phyloP scores from a whole-genome alignment of 1,140 invertebrate genomes.

The Calosoma granatense region DNA sequence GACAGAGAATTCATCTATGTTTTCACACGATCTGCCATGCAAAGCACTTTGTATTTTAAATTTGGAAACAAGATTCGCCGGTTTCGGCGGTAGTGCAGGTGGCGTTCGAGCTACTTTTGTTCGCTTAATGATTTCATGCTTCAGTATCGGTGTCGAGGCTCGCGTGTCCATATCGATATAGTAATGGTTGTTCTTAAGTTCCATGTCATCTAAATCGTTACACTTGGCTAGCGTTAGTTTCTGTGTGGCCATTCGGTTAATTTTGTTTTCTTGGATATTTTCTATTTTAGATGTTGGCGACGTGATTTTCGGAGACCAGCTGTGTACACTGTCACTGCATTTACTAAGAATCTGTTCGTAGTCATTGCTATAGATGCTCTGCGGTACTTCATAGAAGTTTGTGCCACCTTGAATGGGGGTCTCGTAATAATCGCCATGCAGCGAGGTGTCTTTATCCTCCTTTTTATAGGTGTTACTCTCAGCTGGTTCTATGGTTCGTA shows the following conservation, averaged over 20 bases:
- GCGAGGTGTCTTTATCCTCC: conserved; percentile 8
- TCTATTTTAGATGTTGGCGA: conserved; percentile 12
- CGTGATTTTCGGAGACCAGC: not conserved
- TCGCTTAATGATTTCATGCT: conserved; percentile 36
- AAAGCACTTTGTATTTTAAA: conserved; percentile 36
- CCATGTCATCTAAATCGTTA: conserved; percentile 44
- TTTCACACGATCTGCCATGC: conserved; percentile 15
- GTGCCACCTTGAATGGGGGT: conserved; percentile 31
- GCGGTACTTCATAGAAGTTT: conserved; percentile 42
- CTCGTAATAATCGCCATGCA: conserved; percentile 29
- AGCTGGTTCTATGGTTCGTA: not conserved
- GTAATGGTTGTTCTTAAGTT: conserved; percentile 28
- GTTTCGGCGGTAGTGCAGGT: conserved; percentile 58
- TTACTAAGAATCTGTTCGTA: conserved; percentile 49
- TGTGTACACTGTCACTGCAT: conserved; percentile 26
- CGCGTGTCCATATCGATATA: conserved; percentile 37
- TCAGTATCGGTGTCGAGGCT: conserved; percentile 16
- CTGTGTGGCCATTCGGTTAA: conserved; percentile 29
- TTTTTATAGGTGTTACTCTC: conserved; percentile 20
- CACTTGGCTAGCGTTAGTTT: conserved; percentile 43
- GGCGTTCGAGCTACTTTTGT: conserved; percentile 49
- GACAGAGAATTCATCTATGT: conserved; percentile 24
- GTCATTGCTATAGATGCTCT: conserved; percentile 52
- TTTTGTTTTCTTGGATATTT: conserved; percentile 16
- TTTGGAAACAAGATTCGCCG: conserved; percentile 52